Percentiles rank a stretch among this genome's conserved stretches.
Evolutionary conservation across 2,888 invertebrate genomes (phyloP).

Genomic region (Myopa tessellatipennis): DNA sequence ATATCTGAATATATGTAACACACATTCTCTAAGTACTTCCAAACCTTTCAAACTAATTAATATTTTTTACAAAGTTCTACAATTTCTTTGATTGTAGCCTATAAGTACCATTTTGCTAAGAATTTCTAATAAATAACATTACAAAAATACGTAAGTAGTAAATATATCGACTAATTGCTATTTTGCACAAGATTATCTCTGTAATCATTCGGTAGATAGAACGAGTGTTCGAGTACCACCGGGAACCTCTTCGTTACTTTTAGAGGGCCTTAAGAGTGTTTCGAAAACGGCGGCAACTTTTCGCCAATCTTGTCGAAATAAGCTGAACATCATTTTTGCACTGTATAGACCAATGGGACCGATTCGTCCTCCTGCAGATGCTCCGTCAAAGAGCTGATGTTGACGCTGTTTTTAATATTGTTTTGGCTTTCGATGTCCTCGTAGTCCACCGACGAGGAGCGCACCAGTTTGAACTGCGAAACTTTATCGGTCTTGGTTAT

Average conservation of each 20-base stretch:
- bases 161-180: conserved; percentile 11
- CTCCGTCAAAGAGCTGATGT: conserved; percentile 49
- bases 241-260: background rate
- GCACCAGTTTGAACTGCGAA: conserved; percentile 64
- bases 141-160: conserved; percentile 25
- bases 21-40: conserved; percentile 10
- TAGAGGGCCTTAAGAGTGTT: background rate
- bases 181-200: conserved; percentile 20
- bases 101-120: conserved; percentile 10
- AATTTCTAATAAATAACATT: conserved; percentile 25
- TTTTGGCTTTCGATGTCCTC: conserved; percentile 66
- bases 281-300: background rate
- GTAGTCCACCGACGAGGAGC: conserved; percentile 67
- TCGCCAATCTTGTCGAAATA: background rate
- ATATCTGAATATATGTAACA: conserved; percentile 10
- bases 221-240: background rate
- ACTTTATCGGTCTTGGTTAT: conserved; percentile 63
- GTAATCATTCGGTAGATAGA: conserved; percentile 13
- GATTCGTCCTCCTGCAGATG: conserved; percentile 66
- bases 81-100: conserved; percentile 29
- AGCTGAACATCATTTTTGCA: conserved; percentile 58
- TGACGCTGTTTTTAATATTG: conserved; percentile 47
- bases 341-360: conserved; percentile 64
- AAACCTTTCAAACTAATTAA: background rate
- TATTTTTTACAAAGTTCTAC: conserved; percentile 12